Percentiles rank a stretch among this genome's conserved stretches.
Conservation (phyloP, 2,888 invertebrate species). For the Drosophila austrosaltans region DNA sequence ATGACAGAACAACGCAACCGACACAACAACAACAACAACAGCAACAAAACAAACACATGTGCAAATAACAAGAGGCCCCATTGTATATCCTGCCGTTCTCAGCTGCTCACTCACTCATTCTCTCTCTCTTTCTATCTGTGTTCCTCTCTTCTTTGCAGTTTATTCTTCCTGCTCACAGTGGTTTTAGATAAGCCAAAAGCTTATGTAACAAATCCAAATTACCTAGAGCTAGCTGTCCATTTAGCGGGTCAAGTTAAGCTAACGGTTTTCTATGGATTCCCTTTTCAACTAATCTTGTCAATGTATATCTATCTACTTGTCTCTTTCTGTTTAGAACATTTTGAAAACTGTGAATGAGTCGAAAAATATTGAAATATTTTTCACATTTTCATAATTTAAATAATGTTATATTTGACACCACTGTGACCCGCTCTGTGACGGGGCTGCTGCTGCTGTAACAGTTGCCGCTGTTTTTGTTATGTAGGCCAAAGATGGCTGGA, state of each 20-base stretch:
- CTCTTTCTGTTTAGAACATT: no score
- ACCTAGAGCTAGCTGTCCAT: no score
- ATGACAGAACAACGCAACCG: constrained; percentile 16
- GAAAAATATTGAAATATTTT: no score
- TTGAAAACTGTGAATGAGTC: no score
- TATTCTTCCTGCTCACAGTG: background rate
- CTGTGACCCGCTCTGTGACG: background rate
- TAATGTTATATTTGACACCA: background rate
- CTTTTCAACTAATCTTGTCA: no score
- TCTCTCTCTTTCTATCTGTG: constrained; percentile 19
- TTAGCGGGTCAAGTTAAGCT: no score
- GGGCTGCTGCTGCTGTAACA: constrained; percentile 26
- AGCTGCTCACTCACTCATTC: background rate
- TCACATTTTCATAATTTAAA: no score
- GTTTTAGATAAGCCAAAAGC: background rate
- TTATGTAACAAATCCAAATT: background rate
- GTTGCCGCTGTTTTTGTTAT: constrained; percentile 72
- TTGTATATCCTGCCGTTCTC: constrained; percentile 39
- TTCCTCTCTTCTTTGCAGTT: background rate
- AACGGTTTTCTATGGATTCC: no score
- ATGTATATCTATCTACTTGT: no score
- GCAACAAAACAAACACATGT: constrained; percentile 46
- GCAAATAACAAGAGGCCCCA: constrained; percentile 56
- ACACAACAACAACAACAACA: constrained; percentile 25
- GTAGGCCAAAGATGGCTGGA: constrained; percentile 72